Conservation (phyloP, 2,888 invertebrate genomes). For the Deilephila elpenor region DNA sequence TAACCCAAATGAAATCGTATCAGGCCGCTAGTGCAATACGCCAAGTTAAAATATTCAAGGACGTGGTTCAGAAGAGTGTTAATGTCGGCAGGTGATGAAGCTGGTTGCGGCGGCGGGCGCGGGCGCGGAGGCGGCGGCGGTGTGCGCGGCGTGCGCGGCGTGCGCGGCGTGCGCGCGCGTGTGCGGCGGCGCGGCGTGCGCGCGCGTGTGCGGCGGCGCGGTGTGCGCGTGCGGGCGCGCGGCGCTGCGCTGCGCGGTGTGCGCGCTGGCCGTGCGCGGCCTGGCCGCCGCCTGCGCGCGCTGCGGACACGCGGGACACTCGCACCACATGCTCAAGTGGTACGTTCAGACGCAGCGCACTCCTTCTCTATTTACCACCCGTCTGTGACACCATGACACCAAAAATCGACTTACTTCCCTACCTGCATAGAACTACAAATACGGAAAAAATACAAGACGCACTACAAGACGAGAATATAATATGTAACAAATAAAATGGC, state of each 20-base stretch:
- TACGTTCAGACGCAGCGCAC: slow-evolving; percentile 33
- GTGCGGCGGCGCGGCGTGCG: slow-evolving; percentile 92
- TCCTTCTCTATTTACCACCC: too few relatives aligned
- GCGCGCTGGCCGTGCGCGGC: slow-evolving; percentile 93
- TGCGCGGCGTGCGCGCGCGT: slow-evolving; percentile 92
- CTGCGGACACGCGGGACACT: slow-evolving; percentile 98
- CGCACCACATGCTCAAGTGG: slow-evolving; percentile 93
- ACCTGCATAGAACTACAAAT: too few relatives aligned
- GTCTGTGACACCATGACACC: too few relatives aligned
- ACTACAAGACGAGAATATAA: too few relatives aligned
- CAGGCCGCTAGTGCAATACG: too few relatives aligned
- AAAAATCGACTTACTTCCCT: too few relatives aligned
- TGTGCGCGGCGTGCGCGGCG: slow-evolving; percentile 89
- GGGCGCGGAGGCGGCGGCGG: slow-evolving; percentile 90
- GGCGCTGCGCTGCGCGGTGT: slow-evolving; percentile 92
- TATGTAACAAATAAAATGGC: too few relatives aligned
- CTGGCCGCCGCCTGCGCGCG: slow-evolving; percentile 93
- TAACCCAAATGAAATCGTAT: too few relatives aligned
- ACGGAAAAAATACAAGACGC: too few relatives aligned
- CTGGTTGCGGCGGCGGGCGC: slow-evolving; percentile 87
- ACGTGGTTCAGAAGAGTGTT: background rate
- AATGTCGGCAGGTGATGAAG: slow-evolving; percentile 82
- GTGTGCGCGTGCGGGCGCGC: slow-evolving; percentile 91
- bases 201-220: slow-evolving; percentile 91
- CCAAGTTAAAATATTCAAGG: background rate